Conservation (phyloP, 2,888 invertebrate species). For the Drosophila trichaetosa region DNA sequence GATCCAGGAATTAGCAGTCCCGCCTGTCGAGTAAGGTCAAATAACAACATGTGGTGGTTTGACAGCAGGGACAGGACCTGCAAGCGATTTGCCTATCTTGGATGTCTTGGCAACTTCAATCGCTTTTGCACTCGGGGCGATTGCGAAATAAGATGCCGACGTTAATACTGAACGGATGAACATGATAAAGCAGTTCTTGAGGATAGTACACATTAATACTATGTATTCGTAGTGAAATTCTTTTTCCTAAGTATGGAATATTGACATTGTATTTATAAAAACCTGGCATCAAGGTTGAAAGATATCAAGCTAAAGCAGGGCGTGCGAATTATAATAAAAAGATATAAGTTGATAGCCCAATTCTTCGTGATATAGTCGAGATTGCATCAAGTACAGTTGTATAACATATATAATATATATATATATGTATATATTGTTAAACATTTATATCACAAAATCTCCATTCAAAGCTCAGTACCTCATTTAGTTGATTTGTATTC, state of each 20-base stretch:
- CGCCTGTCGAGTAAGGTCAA: background rate
- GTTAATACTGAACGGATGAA: background rate
- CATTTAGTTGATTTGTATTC: background rate
- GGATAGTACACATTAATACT: background rate
- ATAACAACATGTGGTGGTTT: slow-evolving; percentile 40
- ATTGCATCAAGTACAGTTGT: background rate
- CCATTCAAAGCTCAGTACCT: background rate
- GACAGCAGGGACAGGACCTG: slow-evolving; percentile 15
- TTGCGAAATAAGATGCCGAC: slow-evolving; percentile 11
- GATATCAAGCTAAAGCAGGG: background rate
- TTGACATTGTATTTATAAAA: background rate
- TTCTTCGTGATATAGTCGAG: background rate
- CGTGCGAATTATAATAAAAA: background rate
- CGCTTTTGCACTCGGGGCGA: slow-evolving; percentile 8
- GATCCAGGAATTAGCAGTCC: background rate
- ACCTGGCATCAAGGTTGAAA: background rate
- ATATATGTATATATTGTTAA: background rate
- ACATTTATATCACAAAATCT: background rate
- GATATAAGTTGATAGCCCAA: background rate
- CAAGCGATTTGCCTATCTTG: slow-evolving; percentile 13
- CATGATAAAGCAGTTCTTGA: background rate
- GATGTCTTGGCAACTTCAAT: slow-evolving; percentile 30
- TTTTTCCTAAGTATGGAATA: background rate
- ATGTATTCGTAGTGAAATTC: background rate
- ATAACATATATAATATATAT: too few relatives aligned